Conservation (phyloP, 2,888 invertebrate genomes). For the Tuberolachnus salignus region DNA sequence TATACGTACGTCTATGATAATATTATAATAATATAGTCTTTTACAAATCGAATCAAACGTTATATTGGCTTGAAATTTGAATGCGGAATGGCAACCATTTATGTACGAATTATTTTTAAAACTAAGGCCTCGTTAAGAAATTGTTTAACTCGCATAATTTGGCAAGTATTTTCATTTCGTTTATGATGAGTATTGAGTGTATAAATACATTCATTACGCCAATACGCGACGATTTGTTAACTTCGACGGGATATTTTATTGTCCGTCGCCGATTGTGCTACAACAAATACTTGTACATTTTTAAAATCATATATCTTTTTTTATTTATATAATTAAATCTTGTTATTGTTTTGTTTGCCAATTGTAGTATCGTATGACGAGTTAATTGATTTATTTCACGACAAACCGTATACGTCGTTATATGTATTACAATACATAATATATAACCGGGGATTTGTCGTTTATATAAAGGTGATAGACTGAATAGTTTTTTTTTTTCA, state of each 20-base stretch:
- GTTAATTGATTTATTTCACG: not conserved
- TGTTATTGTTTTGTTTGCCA: not conserved
- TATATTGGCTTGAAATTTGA: constrained; percentile 30
- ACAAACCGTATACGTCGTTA: not conserved
- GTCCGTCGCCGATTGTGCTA: no score
- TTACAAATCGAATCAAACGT: constrained; percentile 5
- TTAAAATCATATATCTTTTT: no score
- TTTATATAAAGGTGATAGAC: no score
- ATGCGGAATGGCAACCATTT: constrained; percentile 50
- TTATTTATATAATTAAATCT: constrained; percentile 4
- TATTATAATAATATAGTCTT: no score
- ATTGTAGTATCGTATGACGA: no score
- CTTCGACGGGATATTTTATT: constrained; percentile 14
- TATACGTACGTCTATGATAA: no score
- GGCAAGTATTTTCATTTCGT: constrained; percentile 49
- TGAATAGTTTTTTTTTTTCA: no score
- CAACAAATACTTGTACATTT: no score
- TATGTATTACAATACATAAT: not conserved
- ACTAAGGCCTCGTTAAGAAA: constrained; percentile 35
- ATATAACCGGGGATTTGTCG: not conserved
- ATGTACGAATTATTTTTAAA: constrained; percentile 53
- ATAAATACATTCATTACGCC: constrained; percentile 31
- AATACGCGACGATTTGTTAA: constrained; percentile 4
- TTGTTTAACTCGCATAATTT: constrained; percentile 37
- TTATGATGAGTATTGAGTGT: constrained; percentile 27